Base-by-base conservation (phyloP, 1,140 invertebrate genomes). In the Steinernema khuongi region DNA sequence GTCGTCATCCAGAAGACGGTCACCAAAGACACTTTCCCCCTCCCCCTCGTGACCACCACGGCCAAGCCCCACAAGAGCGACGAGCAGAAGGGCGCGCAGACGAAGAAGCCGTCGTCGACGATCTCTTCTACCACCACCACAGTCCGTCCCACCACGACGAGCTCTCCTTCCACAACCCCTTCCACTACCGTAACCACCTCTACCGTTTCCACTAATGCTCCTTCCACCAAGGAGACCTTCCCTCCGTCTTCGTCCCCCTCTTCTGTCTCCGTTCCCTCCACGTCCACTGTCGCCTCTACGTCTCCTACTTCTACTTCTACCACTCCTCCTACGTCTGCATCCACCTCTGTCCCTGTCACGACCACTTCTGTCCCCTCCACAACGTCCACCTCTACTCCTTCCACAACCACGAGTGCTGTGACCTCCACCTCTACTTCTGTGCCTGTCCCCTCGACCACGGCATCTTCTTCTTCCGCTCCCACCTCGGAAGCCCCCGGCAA, bases 21-120 rank as follows among this genome's bases (percentile, higher is more conserved):
- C 70, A 75, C 74, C 1, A 75, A 80, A 50, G 74, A 80, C 70
- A 76, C 68, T 31, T 80, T 80, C 74, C 41, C 79, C 1, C 71
- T 80, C 32, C 73, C 78, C 1, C 26, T 78, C 29, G 30, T 72
- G 11, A 68, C 71, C 22, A 80, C 78, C 26, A 80, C 71, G 29
- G 7, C 41, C 4, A 60, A 60, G 19, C 7, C 50, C 14, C 7
- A 60, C 19, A 60, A 17, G 19, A 60, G 19, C 50, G 50, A 60
- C 22, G 50, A 60, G 19, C 14, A 60, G 50, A 60, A 60, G 50
- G 50, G 4, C 11, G 50, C 14, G 4, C 50, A 60, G 50, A 11
- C 14, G 50, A 60, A 60, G 50, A 60, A 60, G 50, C 14, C 26
- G 50, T 14, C 19, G 14, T 14, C 50, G 7, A 60, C 50, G 4